Conservation (phyloP, 1,140 invertebrate species). For the Hycleus phaleratus region DNA sequence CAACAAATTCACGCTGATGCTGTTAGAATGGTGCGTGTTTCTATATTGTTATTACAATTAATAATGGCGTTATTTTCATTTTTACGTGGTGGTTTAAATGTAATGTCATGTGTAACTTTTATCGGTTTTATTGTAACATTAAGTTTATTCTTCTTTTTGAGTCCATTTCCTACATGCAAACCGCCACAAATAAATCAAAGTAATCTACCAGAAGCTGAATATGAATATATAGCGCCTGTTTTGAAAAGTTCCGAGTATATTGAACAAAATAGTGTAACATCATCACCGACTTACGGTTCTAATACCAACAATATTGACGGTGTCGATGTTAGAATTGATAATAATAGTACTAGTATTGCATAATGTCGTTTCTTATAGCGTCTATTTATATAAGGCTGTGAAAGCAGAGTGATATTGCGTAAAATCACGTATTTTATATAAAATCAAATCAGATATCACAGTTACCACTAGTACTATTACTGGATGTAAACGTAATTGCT, state of each 20-base stretch:
- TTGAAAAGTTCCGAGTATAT: constrained; percentile 44
- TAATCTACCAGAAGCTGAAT: constrained; percentile 41
- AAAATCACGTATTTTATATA: too few relatives aligned
- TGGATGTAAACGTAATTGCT: too few relatives aligned
- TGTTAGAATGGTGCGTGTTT: constrained; percentile 53
- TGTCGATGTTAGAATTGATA: constrained; percentile 22
- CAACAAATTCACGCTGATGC: constrained; percentile 57
- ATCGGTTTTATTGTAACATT: constrained; percentile 48
- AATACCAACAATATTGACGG: constrained; percentile 16
- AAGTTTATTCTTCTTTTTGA: constrained; percentile 47
- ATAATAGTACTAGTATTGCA: constrained; percentile 26
- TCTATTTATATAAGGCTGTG: too few relatives aligned
- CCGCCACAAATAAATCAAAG: constrained; percentile 39
- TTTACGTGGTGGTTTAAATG: constrained; percentile 50
- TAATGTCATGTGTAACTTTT: constrained; percentile 52
- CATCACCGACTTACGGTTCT: constrained; percentile 30
- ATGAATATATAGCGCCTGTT: constrained; percentile 49
- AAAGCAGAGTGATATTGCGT: too few relatives aligned
- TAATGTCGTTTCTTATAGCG: constrained; percentile 10
- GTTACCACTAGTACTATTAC: too few relatives aligned
- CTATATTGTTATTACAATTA: constrained; percentile 51
- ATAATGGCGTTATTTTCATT: constrained; percentile 55
- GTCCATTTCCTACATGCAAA: constrained; percentile 50
- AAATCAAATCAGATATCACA: too few relatives aligned
- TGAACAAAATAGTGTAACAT: constrained; percentile 13